Conservation (phyloP, 1,140 invertebrate genomes). For the Lordiphosa mommai region DNA sequence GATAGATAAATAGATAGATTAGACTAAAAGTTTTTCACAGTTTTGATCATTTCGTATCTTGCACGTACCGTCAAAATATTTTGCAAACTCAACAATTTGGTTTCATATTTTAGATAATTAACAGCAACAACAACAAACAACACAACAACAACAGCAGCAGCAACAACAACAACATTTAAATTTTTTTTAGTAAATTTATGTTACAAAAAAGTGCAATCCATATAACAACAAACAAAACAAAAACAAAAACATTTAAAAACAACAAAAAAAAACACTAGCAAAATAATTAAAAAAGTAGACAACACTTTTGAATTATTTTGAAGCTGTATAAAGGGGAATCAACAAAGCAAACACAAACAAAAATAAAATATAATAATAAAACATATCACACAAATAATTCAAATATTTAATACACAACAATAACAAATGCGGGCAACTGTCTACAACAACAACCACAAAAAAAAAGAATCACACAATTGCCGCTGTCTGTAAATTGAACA, state of each 20-base stretch:
- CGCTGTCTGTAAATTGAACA: slow-evolving; percentile 59
- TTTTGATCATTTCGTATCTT: slow-evolving; percentile 26
- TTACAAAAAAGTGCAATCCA: slow-evolving; percentile 71
- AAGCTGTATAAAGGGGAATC: slow-evolving; percentile 34
- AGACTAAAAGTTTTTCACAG: no score
- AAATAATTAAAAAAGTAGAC: slow-evolving; percentile 73
- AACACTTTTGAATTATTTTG: slow-evolving; percentile 76
- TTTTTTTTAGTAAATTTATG: slow-evolving; percentile 75
- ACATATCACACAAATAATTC: slow-evolving; percentile 54
- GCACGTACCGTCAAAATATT: slow-evolving; percentile 30
- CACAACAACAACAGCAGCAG: slow-evolving; percentile 16
- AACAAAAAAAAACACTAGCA: slow-evolving; percentile 34
- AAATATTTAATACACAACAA: slow-evolving; percentile 19
- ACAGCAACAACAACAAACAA: slow-evolving; percentile 38
- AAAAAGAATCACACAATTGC: slow-evolving; percentile 54
- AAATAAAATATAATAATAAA: slow-evolving; percentile 50
- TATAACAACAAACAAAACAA: slow-evolving; percentile 37
- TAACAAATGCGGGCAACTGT: slow-evolving; percentile 56
- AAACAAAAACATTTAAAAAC: slow-evolving; percentile 32
- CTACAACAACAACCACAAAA: slow-evolving; percentile 51
- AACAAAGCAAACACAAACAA: background rate
- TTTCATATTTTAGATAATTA: slow-evolving; percentile 54
- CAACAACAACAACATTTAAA: slow-evolving; percentile 52
- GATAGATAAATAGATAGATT: slow-evolving; percentile 13
- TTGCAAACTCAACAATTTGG: slow-evolving; percentile 13